Evolutionary conservation across 2,888 invertebrate species (phyloP), one percentile per base, ranked within the genome.

Genomic region (Lampropteryx suffumata): DNA sequence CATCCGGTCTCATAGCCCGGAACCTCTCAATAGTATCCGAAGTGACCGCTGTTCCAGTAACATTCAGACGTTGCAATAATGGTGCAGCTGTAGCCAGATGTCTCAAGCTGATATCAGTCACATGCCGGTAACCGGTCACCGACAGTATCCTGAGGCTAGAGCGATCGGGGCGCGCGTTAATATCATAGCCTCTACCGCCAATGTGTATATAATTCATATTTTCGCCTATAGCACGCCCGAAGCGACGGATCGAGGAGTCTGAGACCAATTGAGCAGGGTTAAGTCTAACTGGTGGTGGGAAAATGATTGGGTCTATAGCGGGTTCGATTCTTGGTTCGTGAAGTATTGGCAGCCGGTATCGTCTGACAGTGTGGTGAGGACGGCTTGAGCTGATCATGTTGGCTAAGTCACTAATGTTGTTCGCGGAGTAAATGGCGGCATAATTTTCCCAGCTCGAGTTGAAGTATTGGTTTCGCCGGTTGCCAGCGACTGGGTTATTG

Each of bases 21-120:
- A 95, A 96, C 0, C 81, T 77, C n/a, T 90, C 84, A 0, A 95
- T 89, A 0, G 94, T 95, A 0, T 79, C 67, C 4, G 74, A 73
- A 0, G 94, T 94, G 0, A 95, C 93, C 0, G 89, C 84, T 0
- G 95, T 94, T 0, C 93, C 92, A 0, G 92, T 92, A 0, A 96
- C 91, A 74, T 96, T 95, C 0, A 96, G 71, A 14, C 79, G 80
- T 5, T 82, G 71, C 9, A 95, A 71, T 46, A 87, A 73, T 0
- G 93, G 93, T 0, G 94, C 93, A 0, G 93, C 92, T 0, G 90
- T 88, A 0, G 91, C 91, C 40, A 94, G 73, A 70, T 94, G 94
- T 9, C 79, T 73, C 11, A 95, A 69, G 35, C 93, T 93, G 4
- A 87, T 76, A 65, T 95, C 92, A 0, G 94, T 94, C 0, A 95